Conservation (phyloP, 1,140 invertebrate species). For the Andricus grossulariae region DNA sequence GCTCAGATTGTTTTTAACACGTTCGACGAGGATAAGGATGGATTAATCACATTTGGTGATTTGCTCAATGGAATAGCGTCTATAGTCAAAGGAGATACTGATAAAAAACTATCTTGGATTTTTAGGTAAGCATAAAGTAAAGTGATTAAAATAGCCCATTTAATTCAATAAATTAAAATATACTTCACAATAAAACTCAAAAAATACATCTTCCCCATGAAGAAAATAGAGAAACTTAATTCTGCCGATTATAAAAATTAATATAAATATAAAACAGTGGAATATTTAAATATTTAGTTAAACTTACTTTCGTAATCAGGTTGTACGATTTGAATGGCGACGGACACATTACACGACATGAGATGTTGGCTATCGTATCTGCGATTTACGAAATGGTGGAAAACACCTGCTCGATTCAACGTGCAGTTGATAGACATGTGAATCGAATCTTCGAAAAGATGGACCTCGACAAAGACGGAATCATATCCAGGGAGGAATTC, state of each 20-base stretch:
- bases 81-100: conserved; percentile 61
- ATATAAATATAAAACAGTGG: conserved; percentile 12
- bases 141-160: background rate
- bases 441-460: conserved; percentile 67
- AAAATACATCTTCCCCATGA: background rate
- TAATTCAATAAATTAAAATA: too few relatives aligned
- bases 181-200: conserved; percentile 4
- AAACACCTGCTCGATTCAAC: conserved; percentile 51
- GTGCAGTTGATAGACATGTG: conserved; percentile 60
- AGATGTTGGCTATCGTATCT: conserved; percentile 62
- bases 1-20: conserved; percentile 65
- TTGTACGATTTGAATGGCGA: conserved; percentile 69
- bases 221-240: background rate
- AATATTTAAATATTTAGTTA: background rate
- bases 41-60: conserved; percentile 66
- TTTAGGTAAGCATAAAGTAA: conserved; percentile 55
- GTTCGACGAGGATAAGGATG: conserved; percentile 64
- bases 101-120: conserved; percentile 68
- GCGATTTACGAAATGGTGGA: conserved; percentile 68
- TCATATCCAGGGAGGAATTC: conserved; percentile 67
- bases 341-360: conserved; percentile 65
- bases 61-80: conserved; percentile 55
- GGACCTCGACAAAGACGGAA: conserved; percentile 64
- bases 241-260: background rate
- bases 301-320: conserved; percentile 48